Evolutionary conservation across 2,888 invertebrate species (phyloP).

Genomic region (Microplitis manilae): DNA sequence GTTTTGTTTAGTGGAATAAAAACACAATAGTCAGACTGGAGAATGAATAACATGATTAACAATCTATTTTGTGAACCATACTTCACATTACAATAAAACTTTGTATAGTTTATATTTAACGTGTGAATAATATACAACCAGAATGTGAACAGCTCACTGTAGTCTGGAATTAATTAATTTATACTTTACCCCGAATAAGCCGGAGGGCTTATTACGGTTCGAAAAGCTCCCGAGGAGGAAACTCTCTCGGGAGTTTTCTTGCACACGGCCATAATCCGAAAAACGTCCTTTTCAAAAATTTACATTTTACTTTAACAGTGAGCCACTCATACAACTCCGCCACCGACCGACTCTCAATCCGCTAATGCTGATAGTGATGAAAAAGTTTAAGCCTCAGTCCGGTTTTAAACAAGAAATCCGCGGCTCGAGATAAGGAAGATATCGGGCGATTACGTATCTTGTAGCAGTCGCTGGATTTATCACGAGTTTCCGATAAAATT

Average conservation of each 20-base stretch:
- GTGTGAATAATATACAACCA: conserved; percentile 31
- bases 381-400: background rate
- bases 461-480: background rate
- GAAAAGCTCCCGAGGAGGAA: conserved; percentile 34
- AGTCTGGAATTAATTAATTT: conserved; percentile 42
- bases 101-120: conserved; percentile 14
- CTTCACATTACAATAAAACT: conserved; percentile 1
- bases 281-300: conserved; percentile 31
- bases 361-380: background rate
- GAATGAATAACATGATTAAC: background rate
- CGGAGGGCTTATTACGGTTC: conserved; percentile 41
- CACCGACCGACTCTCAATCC: background rate
- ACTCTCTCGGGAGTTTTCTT: conserved; percentile 18
- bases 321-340: background rate
- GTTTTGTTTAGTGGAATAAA: background rate
- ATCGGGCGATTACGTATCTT: background rate
- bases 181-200: conserved; percentile 40
- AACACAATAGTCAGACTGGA: background rate
- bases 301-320: conserved; percentile 16
- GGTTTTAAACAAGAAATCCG: conserved; percentile 4
- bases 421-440: conserved; percentile 2
- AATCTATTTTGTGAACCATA: conserved; percentile 9
- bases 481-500: background rate
- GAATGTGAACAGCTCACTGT: conserved; percentile 27
- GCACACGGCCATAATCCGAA: conserved; percentile 34